Evolutionary conservation across 2,797 vertebrate species (phyloP), one percentile per base, ranked within the genome.

Genomic region (Fratercula arctica): DNA sequence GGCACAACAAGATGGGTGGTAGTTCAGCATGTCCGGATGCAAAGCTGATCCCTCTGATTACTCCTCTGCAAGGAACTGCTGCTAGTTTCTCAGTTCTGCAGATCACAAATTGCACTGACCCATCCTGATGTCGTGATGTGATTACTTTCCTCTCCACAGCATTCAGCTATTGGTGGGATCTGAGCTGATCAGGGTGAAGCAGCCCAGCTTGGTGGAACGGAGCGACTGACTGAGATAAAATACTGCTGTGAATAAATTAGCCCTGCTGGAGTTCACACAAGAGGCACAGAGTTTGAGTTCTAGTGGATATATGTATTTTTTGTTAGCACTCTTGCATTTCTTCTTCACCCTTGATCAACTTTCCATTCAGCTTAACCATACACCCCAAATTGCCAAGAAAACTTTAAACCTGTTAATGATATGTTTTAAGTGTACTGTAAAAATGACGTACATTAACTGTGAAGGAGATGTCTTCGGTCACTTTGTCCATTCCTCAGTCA

Each of bases 101-200:
- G 50, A 69, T 33, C 19, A 3, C 29, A 51, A 3, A 20, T 19
- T 53, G 20, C 23, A 37, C 37, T 23, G 63, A 41, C 19, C 51
- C 6, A 5, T 16, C 35, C 17, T n/a, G 48, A 39, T 12, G 29
- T n/a, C 0, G 0, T 28, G 11, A 19, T 43, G 21, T 45, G 41
- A 15, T 37, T 57, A 11, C 18, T 64, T 35, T 39, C 21, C 5
- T 51, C 26, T 57, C 12, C 50, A 16, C 2, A 12, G 18, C 19
- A 5, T 8, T 28, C n/a, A 31, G 45, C 33, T 68, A 19, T 11
- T 33, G 37, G 45, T 4, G 17, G 41, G 24, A 21, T 51, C 43
- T 45, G 29, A 35, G 25, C 26, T 64, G 63, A 41, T 51, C 16
- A 25, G 56, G 8, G 11, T 53, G 25, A 67, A 80, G 33, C 39